phyloP scores from a whole-genome alignment of 2,888 invertebrate genomes.

The Ophonus ardosiacus region DNA sequence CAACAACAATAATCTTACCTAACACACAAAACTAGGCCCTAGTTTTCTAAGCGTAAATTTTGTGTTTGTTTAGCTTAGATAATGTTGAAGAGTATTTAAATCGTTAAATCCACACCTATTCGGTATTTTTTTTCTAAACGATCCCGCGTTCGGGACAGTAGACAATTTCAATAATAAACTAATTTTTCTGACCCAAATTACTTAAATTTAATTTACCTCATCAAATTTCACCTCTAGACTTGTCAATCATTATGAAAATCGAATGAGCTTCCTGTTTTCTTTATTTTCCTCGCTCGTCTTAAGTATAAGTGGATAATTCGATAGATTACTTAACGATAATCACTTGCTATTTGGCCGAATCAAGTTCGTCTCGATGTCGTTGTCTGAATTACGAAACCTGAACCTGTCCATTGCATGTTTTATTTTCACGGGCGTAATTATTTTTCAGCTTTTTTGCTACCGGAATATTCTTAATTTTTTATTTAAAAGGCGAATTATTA shows the following conservation, averaged over 20 bases:
- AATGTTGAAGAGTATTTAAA: too few relatives aligned
- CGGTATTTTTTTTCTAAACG: too few relatives aligned
- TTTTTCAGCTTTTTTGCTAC: constrained; percentile 21
- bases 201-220: background rate
- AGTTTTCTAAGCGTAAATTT: too few relatives aligned
- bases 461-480: constrained; percentile 15
- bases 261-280: background rate
- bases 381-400: background rate
- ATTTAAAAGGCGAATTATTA: constrained; percentile 10
- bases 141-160: too few relatives aligned
- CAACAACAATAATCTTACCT: too few relatives aligned
- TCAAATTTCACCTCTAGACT: background rate
- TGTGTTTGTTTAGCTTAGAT: too few relatives aligned
- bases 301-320: background rate
- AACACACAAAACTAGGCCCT: too few relatives aligned
- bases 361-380: background rate
- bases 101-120: too few relatives aligned
- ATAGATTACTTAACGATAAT: constrained; percentile 1
- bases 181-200: background rate
- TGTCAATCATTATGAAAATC: too few relatives aligned
- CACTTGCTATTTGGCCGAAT: background rate
- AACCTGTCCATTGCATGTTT: constrained; percentile 19
- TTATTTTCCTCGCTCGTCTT: too few relatives aligned
- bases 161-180: too few relatives aligned
- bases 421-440: constrained; percentile 4